A percentile compares a stretch with the other conserved stretches of the same genome.
Evolutionary conservation across 2,888 invertebrate genomes (phyloP).

Genomic region (Tupiocoris notatus): DNA sequence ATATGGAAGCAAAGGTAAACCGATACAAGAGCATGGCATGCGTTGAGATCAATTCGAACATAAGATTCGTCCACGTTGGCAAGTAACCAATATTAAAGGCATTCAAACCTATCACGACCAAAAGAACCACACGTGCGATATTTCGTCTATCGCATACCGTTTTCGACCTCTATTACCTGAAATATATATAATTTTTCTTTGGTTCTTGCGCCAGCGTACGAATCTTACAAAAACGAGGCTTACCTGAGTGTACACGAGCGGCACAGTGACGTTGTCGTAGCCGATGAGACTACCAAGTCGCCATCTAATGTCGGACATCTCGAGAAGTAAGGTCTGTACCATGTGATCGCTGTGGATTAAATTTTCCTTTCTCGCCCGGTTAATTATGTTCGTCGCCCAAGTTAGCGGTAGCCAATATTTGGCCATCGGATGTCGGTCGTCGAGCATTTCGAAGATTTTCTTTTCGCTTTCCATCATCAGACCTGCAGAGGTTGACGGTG

Average conservation of each 20-base stretch:
- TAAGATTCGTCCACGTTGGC: no score
- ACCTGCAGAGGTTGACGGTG: constrained; percentile 60
- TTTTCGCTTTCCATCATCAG: constrained; percentile 88
- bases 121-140: no score
- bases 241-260: constrained; percentile 89
- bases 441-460: constrained; percentile 87
- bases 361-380: constrained; percentile 79
- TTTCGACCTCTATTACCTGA: no score
- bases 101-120: no score
- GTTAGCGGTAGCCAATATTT: constrained; percentile 92
- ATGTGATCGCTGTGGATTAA: constrained; percentile 86
- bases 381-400: constrained; percentile 90
- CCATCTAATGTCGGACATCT: constrained; percentile 83
- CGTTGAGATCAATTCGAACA: no score
- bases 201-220: no score
- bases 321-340: constrained; percentile 84
- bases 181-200: no score
- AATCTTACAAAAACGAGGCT: constrained; percentile 52
- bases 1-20: no score
- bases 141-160: no score
- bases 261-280: constrained; percentile 88
- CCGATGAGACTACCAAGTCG: constrained; percentile 81
- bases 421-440: constrained; percentile 85
- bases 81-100: no score
- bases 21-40: no score